Base-by-base conservation (phyloP, 2,797 vertebrate genomes). In the Gambusia yucatana region DNA sequence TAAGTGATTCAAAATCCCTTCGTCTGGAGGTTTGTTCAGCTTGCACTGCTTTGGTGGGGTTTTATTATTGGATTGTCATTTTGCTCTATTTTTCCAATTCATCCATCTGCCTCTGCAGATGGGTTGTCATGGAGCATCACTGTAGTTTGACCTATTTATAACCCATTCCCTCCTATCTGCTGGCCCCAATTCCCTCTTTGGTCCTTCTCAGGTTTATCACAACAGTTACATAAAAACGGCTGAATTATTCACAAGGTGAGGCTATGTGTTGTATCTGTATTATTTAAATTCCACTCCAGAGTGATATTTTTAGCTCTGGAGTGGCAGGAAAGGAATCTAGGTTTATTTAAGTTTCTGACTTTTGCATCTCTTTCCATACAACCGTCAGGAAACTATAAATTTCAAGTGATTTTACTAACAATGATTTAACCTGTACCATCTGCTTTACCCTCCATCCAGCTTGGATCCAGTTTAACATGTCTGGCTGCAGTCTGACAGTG, bases 81-180 rank as follows among this genome's bases (percentile, higher is more conserved):
- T 91, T 90, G 90, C 87, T 94, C 91, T 81, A 88, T 75, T 93
- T 93, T 88, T 76, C 52, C 77, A 76, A 91, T 90, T 89, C 76
- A 87, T 93, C 92, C 94, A 94, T 95, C 93, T 95, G 92, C 90
- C 91, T 83, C 86, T 93, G 87, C 92, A 94, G 92, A 91, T 93
- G 91, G 81, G 91, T 93, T 93, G 91, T 95, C 93, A 91, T 87
- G 86, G 86, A 88, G 89, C 91, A 90, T 91, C 86, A 84, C 75
- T 84, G 88, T 82, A n/a, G 78, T 82, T 76, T 95, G 94, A 95
- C 95, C 95, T 94, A 95, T 94, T 96, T 95, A 93, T 91, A 92
- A 88, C 90, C 92, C 90, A 80, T 82, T 84, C 85, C 85, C 90
- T 87, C n/a, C 82, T 80, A 82, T 89, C 86, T 84, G 78, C 80